A percentile compares a stretch with the other conserved stretches of the same genome.
phyloP scores from a whole-genome alignment of 64 coral and sea anemone genomes.

The Acropora yongei region DNA sequence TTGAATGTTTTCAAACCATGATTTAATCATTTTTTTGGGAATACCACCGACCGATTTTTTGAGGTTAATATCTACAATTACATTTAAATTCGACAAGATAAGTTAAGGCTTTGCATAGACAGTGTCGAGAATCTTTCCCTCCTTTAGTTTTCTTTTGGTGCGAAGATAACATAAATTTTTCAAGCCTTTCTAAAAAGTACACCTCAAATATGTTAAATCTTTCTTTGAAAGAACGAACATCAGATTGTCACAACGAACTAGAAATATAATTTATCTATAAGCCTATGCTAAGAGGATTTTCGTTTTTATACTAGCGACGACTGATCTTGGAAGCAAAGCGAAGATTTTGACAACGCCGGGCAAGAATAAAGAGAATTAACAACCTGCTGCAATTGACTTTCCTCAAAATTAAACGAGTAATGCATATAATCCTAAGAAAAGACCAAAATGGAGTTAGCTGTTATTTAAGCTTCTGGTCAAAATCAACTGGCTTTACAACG shows the following conservation, averaged over 20 bases:
- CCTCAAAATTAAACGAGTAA: neutral
- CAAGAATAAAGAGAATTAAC: no score
- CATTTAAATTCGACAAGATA: no score
- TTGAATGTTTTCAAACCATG: no score
- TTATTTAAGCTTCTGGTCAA: neutral
- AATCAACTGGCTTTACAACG: neutral
- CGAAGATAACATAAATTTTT: no score
- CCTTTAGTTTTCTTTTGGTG: no score
- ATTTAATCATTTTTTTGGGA: no score
- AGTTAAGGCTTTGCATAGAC: neutral
- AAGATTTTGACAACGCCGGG: no score
- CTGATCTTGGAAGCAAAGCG: neutral
- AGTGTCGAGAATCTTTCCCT: neutral
- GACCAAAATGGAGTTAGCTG: neutral
- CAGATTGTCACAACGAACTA: neutral
- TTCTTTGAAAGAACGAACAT: neutral
- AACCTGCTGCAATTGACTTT: no score
- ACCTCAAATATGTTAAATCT: neutral
- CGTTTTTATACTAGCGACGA: neutral
- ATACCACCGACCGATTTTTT: no score
- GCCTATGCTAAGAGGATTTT: neutral
- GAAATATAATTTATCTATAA: neutral
- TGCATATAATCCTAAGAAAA: neutral
- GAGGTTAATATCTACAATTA: no score
- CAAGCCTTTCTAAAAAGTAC: neutral